phyloP scores from a whole-genome alignment of 1,140 invertebrate genomes.

The Brachionus sp. region DNA sequence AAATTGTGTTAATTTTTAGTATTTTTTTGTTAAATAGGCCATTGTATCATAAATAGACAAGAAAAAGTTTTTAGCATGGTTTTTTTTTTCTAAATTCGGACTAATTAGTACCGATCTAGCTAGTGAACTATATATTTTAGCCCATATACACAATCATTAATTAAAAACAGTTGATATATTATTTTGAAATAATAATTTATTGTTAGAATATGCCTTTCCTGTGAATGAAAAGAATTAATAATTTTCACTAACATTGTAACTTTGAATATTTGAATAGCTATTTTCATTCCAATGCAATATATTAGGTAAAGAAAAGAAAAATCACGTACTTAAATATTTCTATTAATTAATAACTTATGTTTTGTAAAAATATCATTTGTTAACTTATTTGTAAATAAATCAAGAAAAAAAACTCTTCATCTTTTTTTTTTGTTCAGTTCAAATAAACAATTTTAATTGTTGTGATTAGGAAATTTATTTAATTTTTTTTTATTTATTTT shows the following conservation, averaged over 20 bases:
- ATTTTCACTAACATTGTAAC: neutral
- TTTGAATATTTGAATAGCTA: no score
- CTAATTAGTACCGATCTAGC: neutral
- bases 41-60: neutral
- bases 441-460: neutral
- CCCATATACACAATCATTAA: neutral
- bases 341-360: neutral
- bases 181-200: neutral
- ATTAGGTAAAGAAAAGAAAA: neutral
- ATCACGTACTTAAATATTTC: neutral
- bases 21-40: conserved; percentile 9
- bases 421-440: neutral
- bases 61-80: neutral
- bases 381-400: no score
- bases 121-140: neutral
- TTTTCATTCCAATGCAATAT: no score
- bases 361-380: neutral
- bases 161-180: conserved; percentile 37
- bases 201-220: neutral
- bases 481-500: conserved; percentile 12
- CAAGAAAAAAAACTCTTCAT: neutral
- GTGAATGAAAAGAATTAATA: neutral
- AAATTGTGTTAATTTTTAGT: neutral
- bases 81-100: neutral
- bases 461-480: neutral